Percentiles rank a stretch among this genome's conserved stretches.
These are phyloP conservation scores for Timandra comae DNA, from an alignment of 2,888 invertebrate genomes.

Conservation along the genomic window DNA sequence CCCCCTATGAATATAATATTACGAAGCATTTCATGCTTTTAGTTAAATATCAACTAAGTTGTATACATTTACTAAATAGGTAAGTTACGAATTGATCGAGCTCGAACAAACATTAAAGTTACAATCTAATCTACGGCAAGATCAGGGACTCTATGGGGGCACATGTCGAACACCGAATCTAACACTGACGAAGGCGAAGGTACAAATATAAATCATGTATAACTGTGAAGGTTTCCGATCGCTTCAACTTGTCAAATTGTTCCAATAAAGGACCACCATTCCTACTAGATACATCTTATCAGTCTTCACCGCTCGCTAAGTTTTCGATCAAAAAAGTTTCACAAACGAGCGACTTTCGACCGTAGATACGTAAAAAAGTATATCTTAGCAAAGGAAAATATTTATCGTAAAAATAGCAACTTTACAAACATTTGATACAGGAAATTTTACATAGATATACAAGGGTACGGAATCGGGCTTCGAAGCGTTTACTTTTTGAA, in stretches of 20 bases:
- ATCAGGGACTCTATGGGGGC: constrained; percentile 57
- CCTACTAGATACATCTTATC: constrained; percentile 69
- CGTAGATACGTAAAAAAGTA: constrained; percentile 52
- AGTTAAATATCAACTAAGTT: constrained; percentile 59
- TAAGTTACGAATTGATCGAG: constrained; percentile 54
- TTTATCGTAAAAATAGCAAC: constrained; percentile 71
- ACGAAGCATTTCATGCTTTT: constrained; percentile 68
- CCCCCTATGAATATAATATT: constrained; percentile 45
- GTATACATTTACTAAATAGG: constrained; percentile 60
- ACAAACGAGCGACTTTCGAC: constrained; percentile 61
- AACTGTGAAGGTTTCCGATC: constrained; percentile 47
- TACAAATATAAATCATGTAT: constrained; percentile 29
- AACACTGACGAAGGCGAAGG: constrained; percentile 67
- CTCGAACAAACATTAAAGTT: constrained; percentile 64
- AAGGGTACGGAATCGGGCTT: constrained; percentile 50
- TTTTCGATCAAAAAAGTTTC: constrained; percentile 60
- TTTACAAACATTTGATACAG: constrained; percentile 65
- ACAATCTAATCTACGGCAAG: constrained; percentile 64
- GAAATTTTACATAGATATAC: constrained; percentile 67
- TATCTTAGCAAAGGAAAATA: constrained; percentile 51
- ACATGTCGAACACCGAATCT: constrained; percentile 64
- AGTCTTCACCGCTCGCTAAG: constrained; percentile 74
- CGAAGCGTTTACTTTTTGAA: constrained; percentile 72
- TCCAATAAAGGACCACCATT: constrained; percentile 61
- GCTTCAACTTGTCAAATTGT: constrained; percentile 49